A percentile compares a stretch with the other conserved stretches of the same genome.
phyloP scores from a whole-genome alignment of 2,113 vertebrate species.

The Cyprinodon tularosa region DNA sequence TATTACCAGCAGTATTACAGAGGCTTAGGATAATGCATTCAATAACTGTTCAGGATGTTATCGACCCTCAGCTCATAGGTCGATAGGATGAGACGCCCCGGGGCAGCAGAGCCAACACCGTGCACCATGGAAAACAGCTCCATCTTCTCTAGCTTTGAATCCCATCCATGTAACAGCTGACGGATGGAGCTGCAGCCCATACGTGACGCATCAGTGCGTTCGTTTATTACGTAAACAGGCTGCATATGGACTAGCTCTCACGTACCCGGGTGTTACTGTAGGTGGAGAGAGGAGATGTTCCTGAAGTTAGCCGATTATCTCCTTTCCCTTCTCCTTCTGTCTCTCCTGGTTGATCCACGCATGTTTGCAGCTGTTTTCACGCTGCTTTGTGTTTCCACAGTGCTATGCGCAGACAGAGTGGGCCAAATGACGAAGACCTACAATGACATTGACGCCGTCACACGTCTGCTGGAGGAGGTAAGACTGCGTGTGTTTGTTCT shows the following conservation, averaged over 20 bases:
- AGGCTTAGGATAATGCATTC: constrained; percentile 14
- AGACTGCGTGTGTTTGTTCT: constrained; percentile 29
- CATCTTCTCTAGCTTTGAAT: constrained; percentile 10
- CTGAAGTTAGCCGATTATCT: neutral
- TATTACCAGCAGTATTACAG: constrained; percentile 4
- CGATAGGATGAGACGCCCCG: constrained; percentile 21
- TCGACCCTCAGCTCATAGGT: constrained; percentile 35
- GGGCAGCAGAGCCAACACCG: constrained; percentile 14
- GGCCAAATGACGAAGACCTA: constrained; percentile 99
- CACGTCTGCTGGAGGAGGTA: constrained; percentile 97
- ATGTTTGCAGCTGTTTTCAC: neutral
- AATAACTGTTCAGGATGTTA: constrained; percentile 26
- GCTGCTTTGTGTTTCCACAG: constrained; percentile 69
- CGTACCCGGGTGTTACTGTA: constrained; percentile 1
- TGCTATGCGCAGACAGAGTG: constrained; percentile 98
- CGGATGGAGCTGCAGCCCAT: constrained; percentile 4
- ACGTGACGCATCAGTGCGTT: neutral
- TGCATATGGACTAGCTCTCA: neutral
- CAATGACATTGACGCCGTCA: constrained; percentile 98
- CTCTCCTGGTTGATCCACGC: neutral
- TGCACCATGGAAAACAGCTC: constrained; percentile 52
- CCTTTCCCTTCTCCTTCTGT: neutral
- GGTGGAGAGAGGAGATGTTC: neutral
- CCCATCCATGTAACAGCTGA: neutral
- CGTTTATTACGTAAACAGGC: constrained; percentile 32